phyloP scores from a whole-genome alignment of 2,797 vertebrate species.

The Anguilla anguilla region DNA sequence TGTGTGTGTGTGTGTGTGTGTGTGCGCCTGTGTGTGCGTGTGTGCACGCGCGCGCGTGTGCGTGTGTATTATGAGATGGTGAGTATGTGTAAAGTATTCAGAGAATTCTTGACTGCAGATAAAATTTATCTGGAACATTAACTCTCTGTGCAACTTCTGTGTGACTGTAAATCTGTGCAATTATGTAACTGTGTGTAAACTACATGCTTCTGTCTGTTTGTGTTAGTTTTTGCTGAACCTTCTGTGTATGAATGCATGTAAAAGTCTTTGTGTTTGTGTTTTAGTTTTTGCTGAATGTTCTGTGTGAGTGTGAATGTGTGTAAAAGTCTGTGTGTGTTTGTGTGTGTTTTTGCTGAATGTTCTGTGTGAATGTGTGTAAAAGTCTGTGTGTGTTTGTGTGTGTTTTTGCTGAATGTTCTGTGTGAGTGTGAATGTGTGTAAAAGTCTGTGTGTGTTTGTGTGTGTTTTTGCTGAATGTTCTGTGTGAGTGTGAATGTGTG shows the following conservation, averaged over 20 bases:
- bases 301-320: not conserved
- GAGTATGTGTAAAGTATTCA: too few species aligned
- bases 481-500: not conserved
- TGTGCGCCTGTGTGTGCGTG: not conserved
- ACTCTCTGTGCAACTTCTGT: too few species aligned
- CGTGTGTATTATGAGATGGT: too few species aligned
- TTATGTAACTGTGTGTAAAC: too few species aligned
- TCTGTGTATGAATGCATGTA: not conserved
- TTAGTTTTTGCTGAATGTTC: not conserved
- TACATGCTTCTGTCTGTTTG: not conserved
- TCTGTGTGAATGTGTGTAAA: not conserved
- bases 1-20: slow-evolving; percentile 3
- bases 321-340: slow-evolving; percentile 16
- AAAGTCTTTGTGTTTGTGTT: not conserved
- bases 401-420: not conserved
- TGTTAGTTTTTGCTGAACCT: too few species aligned
- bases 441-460: slow-evolving; percentile 21
- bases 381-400: slow-evolving; percentile 1
- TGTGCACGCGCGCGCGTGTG: not conserved
- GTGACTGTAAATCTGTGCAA: too few species aligned
- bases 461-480: slow-evolving; percentile 6
- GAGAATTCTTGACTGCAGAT: too few species aligned
- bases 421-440: not conserved
- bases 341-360: slow-evolving; percentile 3
- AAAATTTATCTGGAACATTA: too few species aligned